Conservation (phyloP, 1,140 invertebrate species). For the Solen grandis region DNA sequence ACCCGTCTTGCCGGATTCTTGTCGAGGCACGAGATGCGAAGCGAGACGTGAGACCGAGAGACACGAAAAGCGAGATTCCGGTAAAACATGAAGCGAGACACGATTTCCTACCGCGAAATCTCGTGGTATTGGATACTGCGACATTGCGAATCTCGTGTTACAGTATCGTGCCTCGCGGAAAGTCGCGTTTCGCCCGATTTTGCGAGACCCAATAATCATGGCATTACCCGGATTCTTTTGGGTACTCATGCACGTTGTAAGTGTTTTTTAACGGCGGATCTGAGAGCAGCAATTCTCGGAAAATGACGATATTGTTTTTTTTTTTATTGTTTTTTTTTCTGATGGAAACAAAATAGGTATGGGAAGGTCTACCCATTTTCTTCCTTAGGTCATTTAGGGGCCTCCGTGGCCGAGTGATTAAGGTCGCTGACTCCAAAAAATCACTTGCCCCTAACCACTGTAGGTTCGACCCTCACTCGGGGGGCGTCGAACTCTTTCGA, state of each 20-base stretch:
- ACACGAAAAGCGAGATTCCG: too few relatives aligned
- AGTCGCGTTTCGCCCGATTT: not conserved
- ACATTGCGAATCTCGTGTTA: too few relatives aligned
- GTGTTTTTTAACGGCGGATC: slow-evolving; percentile 18
- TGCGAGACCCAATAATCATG: slow-evolving; percentile 14
- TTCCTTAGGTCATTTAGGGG: slow-evolving; percentile 27
- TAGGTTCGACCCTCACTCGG: slow-evolving; percentile 13
- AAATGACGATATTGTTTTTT: slow-evolving; percentile 19
- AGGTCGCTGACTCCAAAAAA: slow-evolving; percentile 13
- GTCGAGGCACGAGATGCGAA: too few relatives aligned
- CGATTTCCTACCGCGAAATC: too few relatives aligned
- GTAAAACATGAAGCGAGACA: too few relatives aligned
- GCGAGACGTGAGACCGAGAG: not conserved
- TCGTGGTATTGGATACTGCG: too few relatives aligned
- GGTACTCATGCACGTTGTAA: slow-evolving; percentile 28
- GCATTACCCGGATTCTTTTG: slow-evolving; percentile 27
- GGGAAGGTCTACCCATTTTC: slow-evolving; percentile 24
- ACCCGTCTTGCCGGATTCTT: not conserved
- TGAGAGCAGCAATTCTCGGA: slow-evolving; percentile 29
- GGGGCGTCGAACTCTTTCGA: slow-evolving; percentile 24
- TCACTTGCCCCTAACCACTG: slow-evolving; percentile 14
- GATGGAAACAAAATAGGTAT: slow-evolving; percentile 15
- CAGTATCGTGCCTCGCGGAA: slow-evolving; percentile 20
- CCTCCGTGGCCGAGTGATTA: slow-evolving; percentile 4
- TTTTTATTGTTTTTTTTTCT: slow-evolving; percentile 20